Percentiles rank a stretch among this genome's conserved stretches.
These are phyloP conservation scores for Thunnus thynnus DNA, from an alignment of 2,113 vertebrate species.

Conservation along the genomic window DNA sequence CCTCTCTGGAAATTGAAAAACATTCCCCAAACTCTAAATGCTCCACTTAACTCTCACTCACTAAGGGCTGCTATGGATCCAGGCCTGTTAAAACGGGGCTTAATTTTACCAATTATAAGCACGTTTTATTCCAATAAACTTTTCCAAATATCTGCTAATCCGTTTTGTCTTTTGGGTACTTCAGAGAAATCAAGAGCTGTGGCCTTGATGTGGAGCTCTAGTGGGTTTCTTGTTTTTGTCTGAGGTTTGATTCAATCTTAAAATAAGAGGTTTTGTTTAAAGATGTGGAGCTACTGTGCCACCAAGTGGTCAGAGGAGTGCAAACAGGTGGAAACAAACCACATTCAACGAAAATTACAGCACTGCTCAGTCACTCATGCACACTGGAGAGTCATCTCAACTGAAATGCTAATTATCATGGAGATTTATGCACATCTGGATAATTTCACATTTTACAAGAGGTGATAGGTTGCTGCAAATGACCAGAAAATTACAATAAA, in stretches of 20 bases:
- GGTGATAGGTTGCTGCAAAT: neutral
- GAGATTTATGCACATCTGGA: neutral
- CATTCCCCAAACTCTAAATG: constrained; percentile 1
- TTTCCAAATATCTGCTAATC: constrained; percentile 67
- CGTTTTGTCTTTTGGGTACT: constrained; percentile 58
- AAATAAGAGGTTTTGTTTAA: neutral
- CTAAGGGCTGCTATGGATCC: constrained; percentile 24
- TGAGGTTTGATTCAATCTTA: constrained; percentile 6
- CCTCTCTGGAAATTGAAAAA: neutral
- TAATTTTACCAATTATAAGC: constrained; percentile 63
- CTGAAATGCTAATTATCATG: neutral
- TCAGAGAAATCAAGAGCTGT: constrained; percentile 56
- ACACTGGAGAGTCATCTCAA: neutral
- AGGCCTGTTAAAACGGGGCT: constrained; percentile 26
- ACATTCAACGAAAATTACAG: neutral
- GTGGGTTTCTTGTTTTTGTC: constrained; percentile 23
- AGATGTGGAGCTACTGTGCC: constrained; percentile 50
- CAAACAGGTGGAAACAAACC: neutral
- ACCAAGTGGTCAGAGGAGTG: constrained; percentile 52
- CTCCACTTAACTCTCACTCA: neutral
- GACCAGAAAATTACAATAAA: neutral
- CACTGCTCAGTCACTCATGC: neutral
- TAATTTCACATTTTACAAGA: neutral
- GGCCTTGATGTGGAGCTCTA: constrained; percentile 45
- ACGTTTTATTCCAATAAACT: constrained; percentile 61